Evolutionary conservation across 2,797 vertebrate species (phyloP).

Genomic region (Acrossocheilus fasciatus): DNA sequence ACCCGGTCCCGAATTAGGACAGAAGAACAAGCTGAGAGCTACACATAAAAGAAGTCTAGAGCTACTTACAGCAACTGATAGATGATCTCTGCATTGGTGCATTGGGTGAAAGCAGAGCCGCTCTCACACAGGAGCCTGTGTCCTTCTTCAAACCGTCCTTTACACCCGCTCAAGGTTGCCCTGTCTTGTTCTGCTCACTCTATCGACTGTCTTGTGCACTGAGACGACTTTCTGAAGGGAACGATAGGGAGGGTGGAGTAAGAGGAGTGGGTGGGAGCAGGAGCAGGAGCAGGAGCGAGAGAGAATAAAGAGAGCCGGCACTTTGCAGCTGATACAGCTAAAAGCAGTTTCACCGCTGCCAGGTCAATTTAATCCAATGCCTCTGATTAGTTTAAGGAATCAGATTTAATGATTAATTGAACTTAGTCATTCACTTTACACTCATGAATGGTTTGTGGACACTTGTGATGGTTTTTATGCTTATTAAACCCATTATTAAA

Average conservation of each 20-base stretch:
- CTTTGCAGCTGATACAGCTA: conserved; percentile 31
- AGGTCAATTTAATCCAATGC: conserved; percentile 40
- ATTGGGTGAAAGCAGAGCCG: conserved; percentile 24
- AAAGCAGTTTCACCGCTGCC: conserved; percentile 38
- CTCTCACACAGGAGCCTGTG: conserved; percentile 25
- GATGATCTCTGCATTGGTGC: conserved; percentile 24
- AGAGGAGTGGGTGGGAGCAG: conserved; percentile 13
- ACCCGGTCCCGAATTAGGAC: neutral
- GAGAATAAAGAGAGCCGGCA: conserved; percentile 30
- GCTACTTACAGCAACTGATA: conserved; percentile 53
- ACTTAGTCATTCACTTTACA: neutral
- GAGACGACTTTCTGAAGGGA: conserved; percentile 54
- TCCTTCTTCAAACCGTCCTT: conserved; percentile 19
- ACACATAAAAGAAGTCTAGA: conserved; percentile 12
- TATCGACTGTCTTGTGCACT: conserved; percentile 25
- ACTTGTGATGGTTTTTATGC: neutral
- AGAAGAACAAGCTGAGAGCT: conserved; percentile 30
- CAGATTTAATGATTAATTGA: neutral
- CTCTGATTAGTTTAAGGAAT: neutral
- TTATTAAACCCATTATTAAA: conserved; percentile 2
- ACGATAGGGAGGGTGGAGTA: conserved; percentile 47
- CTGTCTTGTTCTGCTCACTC: conserved; percentile 41
- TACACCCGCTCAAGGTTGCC: conserved; percentile 32
- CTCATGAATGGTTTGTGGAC: neutral
- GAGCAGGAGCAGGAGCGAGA: conserved; percentile 22